These are phyloP conservation scores for Helleia helle DNA, from an alignment of 2,888 invertebrate species.

Conservation along the genomic window DNA sequence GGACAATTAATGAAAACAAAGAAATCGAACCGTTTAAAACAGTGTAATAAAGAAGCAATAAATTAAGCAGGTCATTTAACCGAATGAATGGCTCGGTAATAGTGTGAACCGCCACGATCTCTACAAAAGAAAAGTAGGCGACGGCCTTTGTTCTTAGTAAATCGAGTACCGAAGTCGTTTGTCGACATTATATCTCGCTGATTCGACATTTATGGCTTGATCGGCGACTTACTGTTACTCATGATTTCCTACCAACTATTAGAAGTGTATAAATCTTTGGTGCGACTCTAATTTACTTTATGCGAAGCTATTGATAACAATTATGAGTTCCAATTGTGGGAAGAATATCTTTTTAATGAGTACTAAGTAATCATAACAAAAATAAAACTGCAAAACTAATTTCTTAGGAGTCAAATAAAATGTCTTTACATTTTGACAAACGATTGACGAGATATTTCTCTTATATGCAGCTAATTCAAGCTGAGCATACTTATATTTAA, in stretches of 20 bases:
- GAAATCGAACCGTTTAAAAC: slow-evolving; percentile 24
- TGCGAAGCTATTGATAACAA: too few relatives aligned
- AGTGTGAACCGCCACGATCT: slow-evolving; percentile 51
- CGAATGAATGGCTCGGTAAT: slow-evolving; percentile 62
- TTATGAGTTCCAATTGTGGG: too few relatives aligned
- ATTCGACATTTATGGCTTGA: slow-evolving; percentile 64
- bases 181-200: slow-evolving; percentile 65
- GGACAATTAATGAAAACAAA: neutral
- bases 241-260: slow-evolving; percentile 39
- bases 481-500: too few relatives aligned
- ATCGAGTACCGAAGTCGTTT: slow-evolving; percentile 63
- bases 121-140: slow-evolving; percentile 62
- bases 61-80: slow-evolving; percentile 66
- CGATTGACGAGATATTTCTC: too few relatives aligned
- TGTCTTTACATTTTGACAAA: too few relatives aligned
- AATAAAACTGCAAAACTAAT: too few relatives aligned
- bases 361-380: too few relatives aligned
- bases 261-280: slow-evolving; percentile 27
- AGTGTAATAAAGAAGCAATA: slow-evolving; percentile 53
- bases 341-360: too few relatives aligned
- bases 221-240: slow-evolving; percentile 42
- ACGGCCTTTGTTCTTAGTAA: slow-evolving; percentile 64
- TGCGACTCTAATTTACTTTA: neutral
- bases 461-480: too few relatives aligned
- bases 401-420: too few relatives aligned